Conservation (phyloP, 23 tunicate species). For the Styela clava region DNA sequence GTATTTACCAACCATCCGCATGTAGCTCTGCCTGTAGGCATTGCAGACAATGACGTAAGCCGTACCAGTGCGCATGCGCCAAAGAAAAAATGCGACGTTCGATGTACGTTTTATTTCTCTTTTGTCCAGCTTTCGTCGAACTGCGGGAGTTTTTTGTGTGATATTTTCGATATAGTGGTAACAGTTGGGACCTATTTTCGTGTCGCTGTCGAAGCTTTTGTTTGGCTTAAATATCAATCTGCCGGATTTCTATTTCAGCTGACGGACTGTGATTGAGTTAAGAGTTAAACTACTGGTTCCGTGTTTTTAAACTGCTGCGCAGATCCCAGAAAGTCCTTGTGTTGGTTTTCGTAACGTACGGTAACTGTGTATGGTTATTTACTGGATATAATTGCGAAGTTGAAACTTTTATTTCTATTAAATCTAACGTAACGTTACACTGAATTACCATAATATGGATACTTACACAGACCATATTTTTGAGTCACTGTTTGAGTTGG, state of each 20-base stretch:
- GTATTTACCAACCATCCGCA: no score
- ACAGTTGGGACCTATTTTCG: not conserved
- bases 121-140: not conserved
- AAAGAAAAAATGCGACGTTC: not conserved
- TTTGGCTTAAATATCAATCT: not conserved
- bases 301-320: no score
- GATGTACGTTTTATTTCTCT: not conserved
- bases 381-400: no score
- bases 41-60: not conserved
- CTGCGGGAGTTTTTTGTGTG: not conserved
- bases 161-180: not conserved
- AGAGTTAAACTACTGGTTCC: no score
- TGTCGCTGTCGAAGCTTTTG: not conserved
- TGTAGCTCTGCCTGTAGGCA: no score
- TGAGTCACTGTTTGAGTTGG: not conserved
- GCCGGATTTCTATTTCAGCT: not conserved
- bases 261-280: not conserved
- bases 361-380: no score
- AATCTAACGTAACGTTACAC: no score
- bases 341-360: not conserved
- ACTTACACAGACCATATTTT: not conserved
- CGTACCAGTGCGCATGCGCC: not conserved
- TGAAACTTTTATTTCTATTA: no score
- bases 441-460: not conserved
- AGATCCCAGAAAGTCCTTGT: not conserved